Conservation (phyloP, 2,888 invertebrate genomes). For the Byasa hedistus region DNA sequence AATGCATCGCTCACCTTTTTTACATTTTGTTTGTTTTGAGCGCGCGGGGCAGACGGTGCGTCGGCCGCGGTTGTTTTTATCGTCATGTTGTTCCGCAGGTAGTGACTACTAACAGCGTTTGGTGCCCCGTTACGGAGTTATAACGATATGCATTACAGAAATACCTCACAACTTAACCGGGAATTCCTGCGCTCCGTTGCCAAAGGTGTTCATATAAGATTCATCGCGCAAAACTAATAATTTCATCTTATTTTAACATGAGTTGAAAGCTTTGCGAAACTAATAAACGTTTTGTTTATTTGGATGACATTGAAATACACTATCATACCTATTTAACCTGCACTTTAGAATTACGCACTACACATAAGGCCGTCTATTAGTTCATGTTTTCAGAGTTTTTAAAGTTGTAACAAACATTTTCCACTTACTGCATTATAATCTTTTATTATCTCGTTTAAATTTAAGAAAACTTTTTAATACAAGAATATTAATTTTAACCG, state of each 20-base stretch:
- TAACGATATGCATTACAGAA: slow-evolving; percentile 40
- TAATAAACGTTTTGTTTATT: no score
- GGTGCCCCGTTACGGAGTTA: slow-evolving; percentile 55
- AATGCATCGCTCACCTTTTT: slow-evolving; percentile 77
- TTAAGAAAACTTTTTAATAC: no score
- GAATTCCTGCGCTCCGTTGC: slow-evolving; percentile 21
- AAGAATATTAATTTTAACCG: no score
- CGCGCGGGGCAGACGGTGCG: slow-evolving; percentile 72
- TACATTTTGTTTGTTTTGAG: slow-evolving; percentile 74
- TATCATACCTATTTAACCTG: no score
- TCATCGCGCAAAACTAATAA: slow-evolving; percentile 16
- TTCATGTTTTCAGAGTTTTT: no score
- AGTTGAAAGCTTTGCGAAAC: not conserved
- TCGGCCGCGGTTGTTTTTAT: slow-evolving; percentile 74
- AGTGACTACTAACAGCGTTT: slow-evolving; percentile 53
- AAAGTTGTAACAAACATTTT: no score
- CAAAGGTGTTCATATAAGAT: slow-evolving; percentile 22
- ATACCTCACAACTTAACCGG: slow-evolving; percentile 27
- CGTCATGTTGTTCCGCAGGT: slow-evolving; percentile 73
- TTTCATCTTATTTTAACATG: slow-evolving; percentile 11
- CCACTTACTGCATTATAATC: no score
- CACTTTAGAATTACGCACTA: no score
- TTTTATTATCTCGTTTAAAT: no score
- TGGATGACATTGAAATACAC: no score
- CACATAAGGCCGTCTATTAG: no score